These are phyloP conservation scores for Andricus grossulariae DNA, from an alignment of 1,140 invertebrate genomes.

Conservation along the genomic window DNA sequence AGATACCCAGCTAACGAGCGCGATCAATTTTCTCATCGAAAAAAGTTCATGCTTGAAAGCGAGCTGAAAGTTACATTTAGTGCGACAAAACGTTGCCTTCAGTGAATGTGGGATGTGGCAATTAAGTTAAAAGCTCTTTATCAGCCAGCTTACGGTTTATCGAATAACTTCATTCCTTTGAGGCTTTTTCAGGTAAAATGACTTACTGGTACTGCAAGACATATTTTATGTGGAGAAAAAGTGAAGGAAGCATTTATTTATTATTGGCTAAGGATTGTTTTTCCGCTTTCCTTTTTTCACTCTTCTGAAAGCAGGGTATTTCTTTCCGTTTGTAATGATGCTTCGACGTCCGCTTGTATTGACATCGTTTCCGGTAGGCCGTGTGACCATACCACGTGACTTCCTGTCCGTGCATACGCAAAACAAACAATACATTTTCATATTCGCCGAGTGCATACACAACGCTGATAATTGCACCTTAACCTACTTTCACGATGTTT, in stretches of 20 bases:
- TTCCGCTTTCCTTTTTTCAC: neutral
- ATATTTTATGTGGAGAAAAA: too few species aligned
- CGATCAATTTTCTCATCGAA: neutral
- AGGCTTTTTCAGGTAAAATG: neutral
- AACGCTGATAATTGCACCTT: neutral
- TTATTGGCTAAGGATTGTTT: neutral
- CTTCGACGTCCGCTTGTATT: conserved; percentile 43
- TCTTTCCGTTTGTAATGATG: conserved; percentile 33
- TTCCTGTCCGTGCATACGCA: conserved; percentile 51
- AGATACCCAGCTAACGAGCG: neutral
- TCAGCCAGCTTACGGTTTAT: too few species aligned
- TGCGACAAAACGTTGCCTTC: too few species aligned
- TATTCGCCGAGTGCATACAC: neutral
- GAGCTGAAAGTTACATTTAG: too few species aligned
- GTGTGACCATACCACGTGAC: conserved; percentile 55
- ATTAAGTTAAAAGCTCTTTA: too few species aligned
- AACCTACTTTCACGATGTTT: neutral
- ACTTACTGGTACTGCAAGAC: too few species aligned
- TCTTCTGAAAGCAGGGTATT: neutral
- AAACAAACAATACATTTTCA: conserved; percentile 49
- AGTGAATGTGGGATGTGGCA: too few species aligned
- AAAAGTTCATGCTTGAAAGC: neutral
- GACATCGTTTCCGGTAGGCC: conserved; percentile 51
- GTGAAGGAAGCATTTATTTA: too few species aligned
- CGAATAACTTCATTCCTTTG: neutral